These are phyloP conservation scores for Karalla daura DNA, from an alignment of 2,797 vertebrate species.

Conservation along the genomic window DNA sequence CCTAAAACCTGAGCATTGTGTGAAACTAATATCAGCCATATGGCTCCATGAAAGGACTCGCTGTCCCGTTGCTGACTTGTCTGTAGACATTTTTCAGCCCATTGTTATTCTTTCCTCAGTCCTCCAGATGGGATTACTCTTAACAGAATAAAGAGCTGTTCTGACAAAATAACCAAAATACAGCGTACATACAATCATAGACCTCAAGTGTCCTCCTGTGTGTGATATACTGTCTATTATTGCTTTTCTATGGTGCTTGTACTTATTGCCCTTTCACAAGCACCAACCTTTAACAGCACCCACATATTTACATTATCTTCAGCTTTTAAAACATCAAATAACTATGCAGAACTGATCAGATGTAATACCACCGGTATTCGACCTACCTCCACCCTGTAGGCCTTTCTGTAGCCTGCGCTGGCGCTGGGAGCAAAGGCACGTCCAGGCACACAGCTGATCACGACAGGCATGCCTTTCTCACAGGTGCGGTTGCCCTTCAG, in stretches of 20 bases:
- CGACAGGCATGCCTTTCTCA: slow-evolving; percentile 86
- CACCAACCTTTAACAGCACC: not conserved
- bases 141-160: not conserved
- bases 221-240: too few species aligned
- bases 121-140: slow-evolving; percentile 13
- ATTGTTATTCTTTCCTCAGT: not conserved
- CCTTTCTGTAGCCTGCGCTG: slow-evolving; percentile 89
- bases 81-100: slow-evolving; percentile 10
- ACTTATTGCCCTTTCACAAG: not conserved
- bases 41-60: not conserved
- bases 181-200: not conserved
- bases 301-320: not conserved
- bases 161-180: not conserved
- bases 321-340: not conserved
- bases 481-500: slow-evolving; percentile 85
- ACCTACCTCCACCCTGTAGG: slow-evolving; percentile 92
- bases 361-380: too few species aligned
- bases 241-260: too few species aligned
- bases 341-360: not conserved
- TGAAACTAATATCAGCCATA: slow-evolving; percentile 1
- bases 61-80: not conserved
- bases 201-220: not conserved
- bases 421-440: slow-evolving; percentile 89
- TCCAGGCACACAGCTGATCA: slow-evolving; percentile 93
- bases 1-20: slow-evolving; percentile 3